A percentile compares a stretch with the other conserved stretches of the same genome.
These are phyloP conservation scores for Cataglyphis hispanica DNA, from an alignment of 1,140 invertebrate genomes.

Conservation along the genomic window DNA sequence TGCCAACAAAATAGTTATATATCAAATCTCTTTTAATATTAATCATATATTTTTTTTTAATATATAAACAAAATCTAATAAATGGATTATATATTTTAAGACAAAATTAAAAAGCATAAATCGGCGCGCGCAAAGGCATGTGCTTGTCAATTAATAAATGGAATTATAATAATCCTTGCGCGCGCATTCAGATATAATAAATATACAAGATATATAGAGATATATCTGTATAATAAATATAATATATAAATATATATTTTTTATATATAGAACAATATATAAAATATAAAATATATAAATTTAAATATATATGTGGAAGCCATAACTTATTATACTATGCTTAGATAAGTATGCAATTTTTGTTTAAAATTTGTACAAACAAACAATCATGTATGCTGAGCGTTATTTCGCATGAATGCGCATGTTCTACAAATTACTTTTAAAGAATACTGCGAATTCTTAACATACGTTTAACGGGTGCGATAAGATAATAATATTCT, in stretches of 20 bases:
- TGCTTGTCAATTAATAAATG: too few species aligned
- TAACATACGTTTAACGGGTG: conserved; percentile 28
- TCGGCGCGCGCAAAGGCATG: too few species aligned
- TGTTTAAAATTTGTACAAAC: conserved; percentile 49
- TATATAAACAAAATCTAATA: conserved; percentile 1
- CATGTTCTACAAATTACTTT: conserved; percentile 4
- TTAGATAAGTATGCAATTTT: conserved; percentile 1
- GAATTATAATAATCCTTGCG: too few species aligned
- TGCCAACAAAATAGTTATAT: background rate
- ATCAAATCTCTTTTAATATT: background rate
- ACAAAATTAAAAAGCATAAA: background rate
- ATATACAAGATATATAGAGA: too few species aligned
- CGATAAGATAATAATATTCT: conserved; percentile 46
- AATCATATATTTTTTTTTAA: background rate
- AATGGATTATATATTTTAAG: background rate
- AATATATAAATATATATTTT: conserved; percentile 20
- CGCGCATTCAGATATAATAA: too few species aligned
- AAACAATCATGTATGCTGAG: conserved; percentile 30
- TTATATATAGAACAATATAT: conserved; percentile 13
- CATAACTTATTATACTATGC: conserved; percentile 18
- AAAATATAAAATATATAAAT: conserved; percentile 37
- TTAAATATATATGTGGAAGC: background rate
- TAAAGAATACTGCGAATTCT: conserved; percentile 21
- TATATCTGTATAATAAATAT: background rate
- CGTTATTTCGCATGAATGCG: background rate